Evolutionary conservation across 2,888 invertebrate species (phyloP), one percentile per base, ranked within the genome.

Genomic region (Epistrophe eligans): DNA sequence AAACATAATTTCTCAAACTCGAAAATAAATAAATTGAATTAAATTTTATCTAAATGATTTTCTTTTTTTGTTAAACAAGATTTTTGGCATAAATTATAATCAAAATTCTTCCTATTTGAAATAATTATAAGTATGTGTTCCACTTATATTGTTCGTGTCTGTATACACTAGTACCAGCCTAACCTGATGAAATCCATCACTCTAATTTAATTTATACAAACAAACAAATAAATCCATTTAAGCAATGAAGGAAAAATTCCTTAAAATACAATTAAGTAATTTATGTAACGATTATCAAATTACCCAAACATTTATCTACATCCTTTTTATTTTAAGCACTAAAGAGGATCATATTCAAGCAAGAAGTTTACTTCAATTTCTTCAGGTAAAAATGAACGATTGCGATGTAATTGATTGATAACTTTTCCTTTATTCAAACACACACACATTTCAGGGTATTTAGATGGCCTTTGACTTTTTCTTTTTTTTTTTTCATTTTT

Each of bases 401-500:
- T 19, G 32, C 52, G 3, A 50, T 67, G 55, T 70, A 80, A 76
- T 57, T 81, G 81, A 82, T 82, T 77, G 81, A 82, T 82, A 43
- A 48, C 32, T 50, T 38, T 43, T 52, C 11, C 19, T 58, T 50
- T n/a, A 45, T 45, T 17, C 70, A 62, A n/a, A 11, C n/a, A 45
- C 64, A 19, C 64, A 19, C n/a, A 45, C 3, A 55, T 28, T 79
- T 28, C 28, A 45, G 17, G 48, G 15, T 28, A n/a, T 48, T 28
- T n/a, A 45, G 32, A 64, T 4, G 32, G 40, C 58, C 32, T 70
- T 40, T 70, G 38, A 40, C 55, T 50, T 71, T 50, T 71, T 35
- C 0, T 15, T 15, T 57, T 35, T 57, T 35, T 0, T 15, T 15
- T 57, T 35, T 57, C 17, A 9, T 4, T 17, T 17, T 35, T 57